Base-by-base conservation (phyloP, 2,888 invertebrate species). In the Dinocampus coccinellae region DNA sequence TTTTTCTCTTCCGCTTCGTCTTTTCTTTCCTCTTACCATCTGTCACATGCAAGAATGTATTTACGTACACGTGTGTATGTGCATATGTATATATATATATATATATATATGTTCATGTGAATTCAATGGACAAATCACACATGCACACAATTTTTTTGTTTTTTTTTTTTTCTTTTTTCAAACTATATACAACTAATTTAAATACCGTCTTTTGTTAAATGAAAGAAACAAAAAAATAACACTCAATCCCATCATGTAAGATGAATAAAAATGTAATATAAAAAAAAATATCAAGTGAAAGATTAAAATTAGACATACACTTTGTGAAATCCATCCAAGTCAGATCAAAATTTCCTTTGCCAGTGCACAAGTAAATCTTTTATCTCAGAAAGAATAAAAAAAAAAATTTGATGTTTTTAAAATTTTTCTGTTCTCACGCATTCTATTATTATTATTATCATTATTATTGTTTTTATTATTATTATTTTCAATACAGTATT, bases 41-140 rank as follows among this genome's bases (percentile, higher is more conserved):
- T 75, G 77, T 77, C 75, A 69, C 64, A 72, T 63, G 42, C 26
- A 63, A 57, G 34, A 63, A 57, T 57, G 69, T 63, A 63, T 42
- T 63, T 69, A 57, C 53, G 3, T 53, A 16, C 34, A 33, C n/a
- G n/a, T n/a, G 29, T 11, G 24, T 29, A 39, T 57, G 13, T n/a
- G 3, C 47, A 3, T 57, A 58, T 11, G 11, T 13, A 33, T 52
- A 53, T 53, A 22, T 13, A 34, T 29, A 33, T n/a, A 52, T 52
- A 10, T 39, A 47, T 47, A 42, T 29, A 36, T 60, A 60, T 57
- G 26, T 33, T 7, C n/a, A n/a, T n/a, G n/a, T n/a, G n/a, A n/a
- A n/a, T n/a, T n/a, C n/a, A n/a, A n/a, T n/a, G n/a, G n/a, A n/a
- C n/a, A n/a, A n/a, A 13, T n/a, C n/a, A 7, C 16, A 16, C 16